A percentile compares a stretch with the other conserved stretches of the same genome.
Conservation (phyloP, 2,113 vertebrate species). For the Chrysemys picta region DNA sequence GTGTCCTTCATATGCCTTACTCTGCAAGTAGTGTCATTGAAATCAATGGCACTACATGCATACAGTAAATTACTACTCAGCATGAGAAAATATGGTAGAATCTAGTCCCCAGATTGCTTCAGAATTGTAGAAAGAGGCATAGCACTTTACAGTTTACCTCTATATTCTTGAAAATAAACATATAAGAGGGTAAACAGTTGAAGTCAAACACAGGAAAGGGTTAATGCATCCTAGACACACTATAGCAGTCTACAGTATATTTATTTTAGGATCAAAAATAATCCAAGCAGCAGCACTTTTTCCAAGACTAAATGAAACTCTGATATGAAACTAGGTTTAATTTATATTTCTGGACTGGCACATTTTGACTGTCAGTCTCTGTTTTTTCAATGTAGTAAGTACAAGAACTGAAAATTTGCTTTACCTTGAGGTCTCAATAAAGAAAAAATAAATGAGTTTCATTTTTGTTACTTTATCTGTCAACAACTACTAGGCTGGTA, state of each 20-base stretch:
- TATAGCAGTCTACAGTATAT: conserved; percentile 1
- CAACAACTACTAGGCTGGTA: conserved; percentile 81
- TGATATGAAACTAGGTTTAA: conserved; percentile 80
- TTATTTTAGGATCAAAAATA: conserved; percentile 75
- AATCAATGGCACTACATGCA: neutral
- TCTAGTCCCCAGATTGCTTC: neutral
- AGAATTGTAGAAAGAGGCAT: neutral
- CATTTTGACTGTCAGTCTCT: conserved; percentile 80
- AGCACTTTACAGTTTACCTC: neutral
- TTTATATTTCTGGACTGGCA: conserved; percentile 80
- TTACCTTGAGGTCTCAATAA: conserved; percentile 84
- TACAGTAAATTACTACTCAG: neutral
- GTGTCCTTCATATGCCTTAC: neutral
- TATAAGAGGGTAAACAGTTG: neutral
- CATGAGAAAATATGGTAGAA: neutral
- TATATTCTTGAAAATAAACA: neutral
- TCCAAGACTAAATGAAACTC: conserved; percentile 77
- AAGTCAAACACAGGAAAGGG: neutral
- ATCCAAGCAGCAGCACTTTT: conserved; percentile 74
- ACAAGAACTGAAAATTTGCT: conserved; percentile 82
- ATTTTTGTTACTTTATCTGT: conserved; percentile 85
- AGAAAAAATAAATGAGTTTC: conserved; percentile 85
- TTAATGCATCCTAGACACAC: conserved; percentile 35
- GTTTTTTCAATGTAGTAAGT: conserved; percentile 76
- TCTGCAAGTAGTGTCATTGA: neutral